These are phyloP conservation scores for Yponomeuta sedellus DNA, from an alignment of 2,888 invertebrate genomes.

Conservation along the genomic window DNA sequence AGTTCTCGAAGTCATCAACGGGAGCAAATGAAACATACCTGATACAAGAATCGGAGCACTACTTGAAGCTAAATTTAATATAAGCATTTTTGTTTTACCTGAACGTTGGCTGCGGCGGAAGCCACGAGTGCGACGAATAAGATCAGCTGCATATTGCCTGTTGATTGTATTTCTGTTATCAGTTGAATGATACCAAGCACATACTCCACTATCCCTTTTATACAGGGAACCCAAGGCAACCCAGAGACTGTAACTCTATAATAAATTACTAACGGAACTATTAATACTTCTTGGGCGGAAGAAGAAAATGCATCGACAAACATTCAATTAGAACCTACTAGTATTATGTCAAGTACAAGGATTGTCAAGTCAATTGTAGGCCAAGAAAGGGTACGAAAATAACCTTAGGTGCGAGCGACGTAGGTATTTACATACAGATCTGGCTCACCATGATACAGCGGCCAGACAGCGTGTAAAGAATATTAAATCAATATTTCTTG, in stretches of 20 bases:
- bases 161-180: constrained; percentile 2
- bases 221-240: constrained; percentile 13
- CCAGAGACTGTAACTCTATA: background rate
- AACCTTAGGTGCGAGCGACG: background rate
- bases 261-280: background rate
- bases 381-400: background rate
- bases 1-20: no score
- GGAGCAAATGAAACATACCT: no score
- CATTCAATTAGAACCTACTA: background rate
- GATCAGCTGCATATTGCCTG: constrained; percentile 1
- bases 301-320: background rate
- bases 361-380: background rate
- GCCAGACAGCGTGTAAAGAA: background rate
- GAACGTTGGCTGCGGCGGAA: constrained; percentile 9
- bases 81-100: background rate
- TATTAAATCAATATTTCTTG: background rate
- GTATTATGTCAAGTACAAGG: background rate
- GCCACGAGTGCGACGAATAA: constrained; percentile 7
- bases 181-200: constrained; percentile 1
- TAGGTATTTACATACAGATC: constrained; percentile 1
- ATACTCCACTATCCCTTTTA: constrained; percentile 6
- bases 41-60: no score
- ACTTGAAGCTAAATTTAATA: background rate
- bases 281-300: background rate
- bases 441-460: background rate